Evolutionary conservation across 1,140 invertebrate species (phyloP), one percentile per base, ranked within the genome.

Genomic region (Drosophila sechellia): DNA sequence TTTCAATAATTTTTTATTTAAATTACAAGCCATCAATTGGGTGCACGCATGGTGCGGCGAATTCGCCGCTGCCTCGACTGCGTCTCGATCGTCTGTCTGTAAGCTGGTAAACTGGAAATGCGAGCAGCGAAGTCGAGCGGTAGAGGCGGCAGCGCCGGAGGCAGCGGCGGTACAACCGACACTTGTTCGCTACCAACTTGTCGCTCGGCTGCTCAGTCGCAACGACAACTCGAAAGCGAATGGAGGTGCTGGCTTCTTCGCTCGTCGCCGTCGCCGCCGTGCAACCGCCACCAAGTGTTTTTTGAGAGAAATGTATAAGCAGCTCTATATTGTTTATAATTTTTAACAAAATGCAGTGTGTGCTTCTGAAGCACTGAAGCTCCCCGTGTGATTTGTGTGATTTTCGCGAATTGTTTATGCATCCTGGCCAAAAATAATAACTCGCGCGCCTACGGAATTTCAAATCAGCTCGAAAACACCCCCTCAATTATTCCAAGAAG

Each of bases 141-240:
- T 39, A 35, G 50, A 17, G 13, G 35, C 34, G 49, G 48, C 22
- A n/a, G 57, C 27, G 56, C 10, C 20, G 11, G 17, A 49, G 46
- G 55, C 45, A 17, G 35, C 52, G 52, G 50, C 25, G 15, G 45
- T 48, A 48, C 45, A 52, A 87, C 84, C 84, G 84, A 89, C 84
- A 89, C 84, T 89, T 89, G 85, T 87, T 87, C 83, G 83, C 79
- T 73, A 60, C 75, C 56, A 78, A 83, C 75, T 72, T 83, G 75
- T 78, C 58, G 63, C 58, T 48, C 17, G 40, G 48, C 55, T 69
- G 66, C 84, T 89, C 85, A 89, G 73, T 89, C 84, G 77, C 72
- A 90, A 84, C 84, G 77, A 89, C 66, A 89, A 90, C 84, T 89
- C 69, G 72, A 72, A 73, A 83, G 84, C 84, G 84, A 89, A 89